phyloP scores from a whole-genome alignment of 1,140 invertebrate genomes.

The Amphibalanus amphitrite region DNA sequence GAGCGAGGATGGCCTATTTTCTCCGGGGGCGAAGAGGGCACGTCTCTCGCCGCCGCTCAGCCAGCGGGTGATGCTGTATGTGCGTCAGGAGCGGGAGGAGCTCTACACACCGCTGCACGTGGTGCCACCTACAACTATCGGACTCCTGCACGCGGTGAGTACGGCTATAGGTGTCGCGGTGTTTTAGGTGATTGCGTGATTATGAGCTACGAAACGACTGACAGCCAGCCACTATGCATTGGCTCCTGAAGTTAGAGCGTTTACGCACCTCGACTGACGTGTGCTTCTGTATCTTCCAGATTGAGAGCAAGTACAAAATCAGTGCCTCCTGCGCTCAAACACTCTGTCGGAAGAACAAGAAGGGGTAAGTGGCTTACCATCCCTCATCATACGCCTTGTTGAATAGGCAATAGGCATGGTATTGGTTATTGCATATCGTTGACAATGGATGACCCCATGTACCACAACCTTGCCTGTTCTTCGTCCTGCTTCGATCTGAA shows the following conservation, averaged over 20 bases:
- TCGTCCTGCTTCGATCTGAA: too few relatives aligned
- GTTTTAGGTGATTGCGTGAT: too few relatives aligned
- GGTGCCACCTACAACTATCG: slow-evolving; percentile 78
- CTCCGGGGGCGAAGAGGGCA: slow-evolving; percentile 19
- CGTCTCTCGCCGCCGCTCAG: slow-evolving; percentile 41
- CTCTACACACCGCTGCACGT: slow-evolving; percentile 95
- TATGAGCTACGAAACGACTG: too few relatives aligned
- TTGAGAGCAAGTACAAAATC: slow-evolving; percentile 99
- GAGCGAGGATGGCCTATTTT: neutral
- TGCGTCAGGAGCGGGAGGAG: slow-evolving; percentile 84
- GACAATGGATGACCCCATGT: too few relatives aligned
- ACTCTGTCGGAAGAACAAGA: slow-evolving; percentile 97
- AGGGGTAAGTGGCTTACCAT: slow-evolving; percentile 57
- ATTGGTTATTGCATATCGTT: too few relatives aligned
- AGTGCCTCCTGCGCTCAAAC: slow-evolving; percentile 92
- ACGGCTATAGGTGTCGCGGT: too few relatives aligned
- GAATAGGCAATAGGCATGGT: too few relatives aligned
- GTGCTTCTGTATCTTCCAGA: slow-evolving; percentile 90
- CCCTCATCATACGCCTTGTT: too few relatives aligned
- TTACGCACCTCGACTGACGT: too few relatives aligned
- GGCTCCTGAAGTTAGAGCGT: too few relatives aligned
- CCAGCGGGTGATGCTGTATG: slow-evolving; percentile 89
- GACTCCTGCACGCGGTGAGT: slow-evolving; percentile 86
- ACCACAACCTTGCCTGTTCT: too few relatives aligned
- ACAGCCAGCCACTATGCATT: too few relatives aligned